phyloP scores from a whole-genome alignment of 1,140 invertebrate species.

The Lethrus apterus region DNA sequence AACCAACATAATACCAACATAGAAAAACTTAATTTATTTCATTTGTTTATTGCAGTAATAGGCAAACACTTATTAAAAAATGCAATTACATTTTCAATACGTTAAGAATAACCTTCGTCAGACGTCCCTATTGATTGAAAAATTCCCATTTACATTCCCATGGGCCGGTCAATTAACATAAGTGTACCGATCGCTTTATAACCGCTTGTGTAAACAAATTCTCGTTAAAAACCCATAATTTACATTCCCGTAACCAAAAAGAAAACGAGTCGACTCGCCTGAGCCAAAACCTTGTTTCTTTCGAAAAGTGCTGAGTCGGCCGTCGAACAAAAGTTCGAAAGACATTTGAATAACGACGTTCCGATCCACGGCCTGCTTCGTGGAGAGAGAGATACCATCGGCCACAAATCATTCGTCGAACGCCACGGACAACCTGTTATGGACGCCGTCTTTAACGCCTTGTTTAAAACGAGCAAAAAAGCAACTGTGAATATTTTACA shows the following conservation, averaged over 20 bases:
- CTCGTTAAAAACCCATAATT: conserved; percentile 13
- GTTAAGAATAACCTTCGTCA: too few species aligned
- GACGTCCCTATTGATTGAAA: too few species aligned
- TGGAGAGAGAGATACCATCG: conserved; percentile 21
- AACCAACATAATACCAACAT: too few species aligned
- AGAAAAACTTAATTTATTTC: too few species aligned
- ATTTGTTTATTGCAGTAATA: too few species aligned
- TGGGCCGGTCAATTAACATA: not conserved
- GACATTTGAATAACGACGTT: conserved; percentile 22
- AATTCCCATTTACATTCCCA: not conserved
- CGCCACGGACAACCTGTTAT: conserved; percentile 2
- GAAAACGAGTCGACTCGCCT: not conserved
- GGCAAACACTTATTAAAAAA: too few species aligned
- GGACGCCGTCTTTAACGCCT: conserved; percentile 19
- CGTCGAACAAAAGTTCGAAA: conserved; percentile 17
- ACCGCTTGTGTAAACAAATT: conserved; percentile 9
- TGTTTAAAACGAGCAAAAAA: conserved; percentile 18
- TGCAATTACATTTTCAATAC: too few species aligned
- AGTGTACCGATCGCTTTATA: not conserved
- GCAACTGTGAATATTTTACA: conserved; percentile 21
- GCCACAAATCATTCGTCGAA: conserved; percentile 17
- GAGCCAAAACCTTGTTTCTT: conserved; percentile 10
- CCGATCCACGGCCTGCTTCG: conserved; percentile 19
- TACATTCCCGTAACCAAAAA: not conserved
- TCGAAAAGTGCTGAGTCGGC: conserved; percentile 11